Conservation (phyloP, 1,140 invertebrate genomes). For the Yoshiicerus persimilis region DNA sequence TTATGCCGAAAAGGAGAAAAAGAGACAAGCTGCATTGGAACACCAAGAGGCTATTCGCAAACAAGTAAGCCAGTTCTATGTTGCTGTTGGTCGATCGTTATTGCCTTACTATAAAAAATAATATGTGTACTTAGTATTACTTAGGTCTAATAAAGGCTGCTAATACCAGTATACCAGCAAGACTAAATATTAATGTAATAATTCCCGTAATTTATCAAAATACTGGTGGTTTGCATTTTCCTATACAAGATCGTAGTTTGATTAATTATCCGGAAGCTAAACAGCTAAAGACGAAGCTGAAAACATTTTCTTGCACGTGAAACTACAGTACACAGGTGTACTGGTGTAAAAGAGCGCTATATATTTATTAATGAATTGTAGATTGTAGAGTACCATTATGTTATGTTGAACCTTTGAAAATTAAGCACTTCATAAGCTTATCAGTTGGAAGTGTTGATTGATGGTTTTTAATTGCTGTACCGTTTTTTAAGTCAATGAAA, state of each 20-base stretch:
- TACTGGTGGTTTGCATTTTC: no score
- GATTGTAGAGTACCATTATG: no score
- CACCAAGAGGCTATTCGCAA: slow-evolving; percentile 70
- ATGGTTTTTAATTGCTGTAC: background rate
- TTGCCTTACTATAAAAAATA: no score
- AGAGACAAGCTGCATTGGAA: slow-evolving; percentile 68
- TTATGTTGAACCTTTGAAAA: background rate
- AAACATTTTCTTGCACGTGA: background rate
- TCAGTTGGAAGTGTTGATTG: background rate
- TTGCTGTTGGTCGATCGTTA: no score
- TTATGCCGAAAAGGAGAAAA: slow-evolving; percentile 67
- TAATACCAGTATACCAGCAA: no score
- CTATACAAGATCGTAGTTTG: no score
- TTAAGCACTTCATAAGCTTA: background rate
- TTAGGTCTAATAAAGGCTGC: no score
- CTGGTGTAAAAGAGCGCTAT: background rate
- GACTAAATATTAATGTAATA: no score
- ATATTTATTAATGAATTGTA: background rate
- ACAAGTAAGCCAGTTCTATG: slow-evolving; percentile 57
- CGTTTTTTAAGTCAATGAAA: background rate
- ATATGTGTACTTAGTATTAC: no score
- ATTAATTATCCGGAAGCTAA: background rate
- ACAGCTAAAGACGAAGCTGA: background rate
- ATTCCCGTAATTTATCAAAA: no score
- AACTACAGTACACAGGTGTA: background rate